Conservation (phyloP, 1,140 invertebrate genomes). For the Solen grandis region DNA sequence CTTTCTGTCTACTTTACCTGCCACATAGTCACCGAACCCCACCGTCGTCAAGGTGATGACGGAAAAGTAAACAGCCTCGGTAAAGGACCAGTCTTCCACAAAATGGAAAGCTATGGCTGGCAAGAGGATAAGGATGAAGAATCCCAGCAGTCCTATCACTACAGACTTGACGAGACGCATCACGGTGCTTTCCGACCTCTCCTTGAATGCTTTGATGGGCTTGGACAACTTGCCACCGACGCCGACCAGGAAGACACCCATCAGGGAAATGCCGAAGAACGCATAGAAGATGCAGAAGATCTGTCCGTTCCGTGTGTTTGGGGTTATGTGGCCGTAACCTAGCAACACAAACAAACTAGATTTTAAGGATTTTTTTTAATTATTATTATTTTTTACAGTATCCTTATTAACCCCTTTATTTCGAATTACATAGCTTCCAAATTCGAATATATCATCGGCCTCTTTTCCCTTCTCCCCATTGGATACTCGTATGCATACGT, state of each 20-base stretch:
- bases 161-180: not conserved
- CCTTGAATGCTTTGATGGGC: not conserved
- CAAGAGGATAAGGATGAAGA: conserved; percentile 31
- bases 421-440: too few relatives aligned
- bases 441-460: too few relatives aligned
- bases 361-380: too few relatives aligned
- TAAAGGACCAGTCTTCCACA: conserved; percentile 61
- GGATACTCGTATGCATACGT: too few relatives aligned
- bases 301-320: not conserved
- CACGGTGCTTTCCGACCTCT: not conserved
- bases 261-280: not conserved
- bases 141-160: not conserved
- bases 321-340: not conserved
- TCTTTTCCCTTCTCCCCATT: too few relatives aligned
- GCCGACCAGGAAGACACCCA: not conserved
- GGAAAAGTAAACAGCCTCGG: conserved; percentile 65
- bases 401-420: too few relatives aligned
- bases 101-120: conserved; percentile 46
- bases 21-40: conserved; percentile 63
- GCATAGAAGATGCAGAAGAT: not conserved
- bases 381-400: too few relatives aligned
- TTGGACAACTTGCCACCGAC: not conserved
- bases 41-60: conserved; percentile 70
- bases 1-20: too few relatives aligned
- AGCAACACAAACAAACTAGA: too few relatives aligned